Evolutionary conservation across 2,797 vertebrate genomes (phyloP).

Genomic region (Podarcis lilfordi): DNA sequence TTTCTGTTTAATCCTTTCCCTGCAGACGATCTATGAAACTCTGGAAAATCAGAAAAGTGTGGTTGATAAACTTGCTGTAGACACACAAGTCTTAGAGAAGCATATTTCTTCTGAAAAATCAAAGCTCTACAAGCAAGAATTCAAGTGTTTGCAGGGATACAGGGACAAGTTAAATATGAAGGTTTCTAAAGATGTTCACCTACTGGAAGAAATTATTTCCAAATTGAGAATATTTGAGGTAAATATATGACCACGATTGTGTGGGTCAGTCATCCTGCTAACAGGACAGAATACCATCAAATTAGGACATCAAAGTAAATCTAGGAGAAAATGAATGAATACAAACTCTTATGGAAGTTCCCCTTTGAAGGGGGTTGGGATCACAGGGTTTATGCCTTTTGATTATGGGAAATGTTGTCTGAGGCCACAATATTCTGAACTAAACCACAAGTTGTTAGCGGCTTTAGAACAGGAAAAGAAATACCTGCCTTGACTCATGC

Average conservation of each 20-base stretch:
- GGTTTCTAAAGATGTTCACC: conserved; percentile 82
- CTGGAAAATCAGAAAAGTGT: conserved; percentile 84
- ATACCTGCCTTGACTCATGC: background rate
- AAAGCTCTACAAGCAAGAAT: conserved; percentile 82
- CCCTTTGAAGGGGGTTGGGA: background rate
- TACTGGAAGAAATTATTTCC: conserved; percentile 80
- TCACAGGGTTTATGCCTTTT: background rate
- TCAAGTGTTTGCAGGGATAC: conserved; percentile 80
- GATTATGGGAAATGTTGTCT: background rate
- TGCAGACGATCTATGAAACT: conserved; percentile 82
- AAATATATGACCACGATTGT: conserved; percentile 43
- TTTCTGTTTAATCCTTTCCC: background rate
- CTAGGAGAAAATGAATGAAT: background rate
- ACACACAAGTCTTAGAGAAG: conserved; percentile 77
- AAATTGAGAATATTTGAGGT: conserved; percentile 86
- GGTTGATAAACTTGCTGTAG: conserved; percentile 76
- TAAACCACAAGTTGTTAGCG: background rate
- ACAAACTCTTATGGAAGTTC: background rate
- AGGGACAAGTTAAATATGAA: conserved; percentile 86
- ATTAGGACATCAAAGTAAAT: background rate
- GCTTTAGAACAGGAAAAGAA: background rate
- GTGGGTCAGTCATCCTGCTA: background rate
- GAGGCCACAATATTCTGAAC: background rate
- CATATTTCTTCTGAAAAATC: conserved; percentile 53
- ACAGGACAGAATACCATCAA: background rate